Evolutionary conservation across 2,888 invertebrate genomes (phyloP).

Genomic region (Tricholauxania praeusta): DNA sequence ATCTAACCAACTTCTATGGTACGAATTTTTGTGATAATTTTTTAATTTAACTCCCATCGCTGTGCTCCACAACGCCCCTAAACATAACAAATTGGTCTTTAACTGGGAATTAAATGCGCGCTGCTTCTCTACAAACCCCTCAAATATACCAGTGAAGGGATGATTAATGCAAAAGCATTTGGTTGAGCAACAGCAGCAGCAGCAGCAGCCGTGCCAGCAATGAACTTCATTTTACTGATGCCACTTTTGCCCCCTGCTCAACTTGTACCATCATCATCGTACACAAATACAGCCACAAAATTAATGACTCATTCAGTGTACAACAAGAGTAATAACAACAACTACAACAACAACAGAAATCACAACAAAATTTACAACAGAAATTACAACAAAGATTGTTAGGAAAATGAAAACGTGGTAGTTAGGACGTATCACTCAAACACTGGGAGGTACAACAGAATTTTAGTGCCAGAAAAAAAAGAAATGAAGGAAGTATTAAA

Average conservation of each 20-base stretch:
- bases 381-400: neutral
- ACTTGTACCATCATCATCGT: neutral
- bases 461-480: neutral
- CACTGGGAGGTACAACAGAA: neutral
- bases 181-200: too few species aligned
- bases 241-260: neutral
- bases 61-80: neutral
- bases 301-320: slow-evolving; percentile 19
- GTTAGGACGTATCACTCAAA: neutral
- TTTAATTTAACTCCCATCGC: too few species aligned
- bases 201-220: too few species aligned
- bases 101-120: slow-evolving; percentile 15
- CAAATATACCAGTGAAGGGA: neutral
- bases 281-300: slow-evolving; percentile 11
- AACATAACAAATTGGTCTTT: slow-evolving; percentile 20
- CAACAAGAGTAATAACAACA: slow-evolving; percentile 11
- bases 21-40: too few species aligned
- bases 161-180: slow-evolving; percentile 15
- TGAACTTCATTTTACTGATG: neutral
- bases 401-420: neutral
- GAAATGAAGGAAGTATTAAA: too few species aligned
- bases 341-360: slow-evolving; percentile 1
- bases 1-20: too few species aligned
- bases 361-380: neutral
- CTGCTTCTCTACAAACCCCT: neutral